A percentile compares a stretch with the other conserved stretches of the same genome.
Conservation (phyloP, 2,888 invertebrate species). For the Phytoseiulus persimilis region DNA sequence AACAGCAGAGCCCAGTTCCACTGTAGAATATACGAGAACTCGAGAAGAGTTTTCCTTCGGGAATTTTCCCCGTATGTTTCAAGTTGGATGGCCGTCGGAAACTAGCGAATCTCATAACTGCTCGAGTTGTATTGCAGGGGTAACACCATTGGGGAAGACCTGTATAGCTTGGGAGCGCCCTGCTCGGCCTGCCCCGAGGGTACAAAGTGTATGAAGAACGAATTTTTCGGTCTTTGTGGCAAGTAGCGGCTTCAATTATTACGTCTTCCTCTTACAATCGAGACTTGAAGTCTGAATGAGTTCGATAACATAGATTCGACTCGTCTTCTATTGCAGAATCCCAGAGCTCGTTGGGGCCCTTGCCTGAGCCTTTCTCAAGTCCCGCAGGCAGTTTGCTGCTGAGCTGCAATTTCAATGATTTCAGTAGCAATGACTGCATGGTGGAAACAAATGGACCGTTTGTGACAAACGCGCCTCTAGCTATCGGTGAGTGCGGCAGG, state of each 20-base stretch:
- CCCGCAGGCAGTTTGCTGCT: conserved; percentile 8
- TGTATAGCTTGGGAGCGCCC: conserved; percentile 43
- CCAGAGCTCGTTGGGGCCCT: neutral
- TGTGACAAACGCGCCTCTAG: neutral
- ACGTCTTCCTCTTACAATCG: too few species aligned
- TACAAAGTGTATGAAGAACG: conserved; percentile 42
- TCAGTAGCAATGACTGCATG: neutral
- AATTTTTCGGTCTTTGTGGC: conserved; percentile 43
- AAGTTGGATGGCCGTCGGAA: too few species aligned
- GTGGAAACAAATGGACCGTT: conserved; percentile 18
- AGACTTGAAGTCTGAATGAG: too few species aligned
- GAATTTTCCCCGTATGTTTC: too few species aligned
- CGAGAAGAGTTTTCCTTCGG: too few species aligned
- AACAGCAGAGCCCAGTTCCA: neutral
- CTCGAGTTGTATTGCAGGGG: conserved; percentile 41
- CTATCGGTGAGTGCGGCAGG: neutral
- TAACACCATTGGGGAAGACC: conserved; percentile 42
- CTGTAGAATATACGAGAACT: neutral
- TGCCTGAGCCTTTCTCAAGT: neutral
- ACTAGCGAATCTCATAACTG: too few species aligned
- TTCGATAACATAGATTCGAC: neutral
- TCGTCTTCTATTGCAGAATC: neutral
- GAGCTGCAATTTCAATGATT: neutral
- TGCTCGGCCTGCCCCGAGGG: conserved; percentile 43
- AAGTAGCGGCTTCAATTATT: conserved; percentile 25